Evolutionary conservation across 2,113 vertebrate species (phyloP).

Genomic region (Turdus rufiventris): DNA sequence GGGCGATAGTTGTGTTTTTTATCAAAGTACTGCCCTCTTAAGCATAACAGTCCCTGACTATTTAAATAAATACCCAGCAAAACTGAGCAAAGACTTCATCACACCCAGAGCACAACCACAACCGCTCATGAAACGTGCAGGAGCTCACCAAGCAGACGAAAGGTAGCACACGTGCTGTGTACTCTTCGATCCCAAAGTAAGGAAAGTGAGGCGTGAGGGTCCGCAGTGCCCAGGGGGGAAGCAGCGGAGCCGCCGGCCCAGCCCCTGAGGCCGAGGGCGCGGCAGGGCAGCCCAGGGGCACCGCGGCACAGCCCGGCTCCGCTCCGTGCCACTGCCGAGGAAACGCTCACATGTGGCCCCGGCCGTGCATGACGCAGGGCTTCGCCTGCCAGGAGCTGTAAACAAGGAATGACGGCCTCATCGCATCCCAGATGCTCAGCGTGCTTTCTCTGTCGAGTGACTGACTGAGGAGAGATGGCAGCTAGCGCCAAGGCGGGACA

Average conservation of each 20-base stretch:
- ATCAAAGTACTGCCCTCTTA: neutral
- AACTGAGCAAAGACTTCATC: neutral
- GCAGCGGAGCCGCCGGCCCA: accelerated
- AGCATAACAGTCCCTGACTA: neutral
- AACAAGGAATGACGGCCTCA: slow-evolving; percentile 42
- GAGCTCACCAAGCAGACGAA: neutral
- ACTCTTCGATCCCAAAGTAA: neutral
- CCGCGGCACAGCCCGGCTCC: neutral
- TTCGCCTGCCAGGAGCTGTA: slow-evolving; percentile 49
- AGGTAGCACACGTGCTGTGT: too few relatives aligned
- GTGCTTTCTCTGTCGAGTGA: neutral
- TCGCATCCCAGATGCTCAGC: slow-evolving; percentile 34
- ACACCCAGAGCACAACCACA: neutral
- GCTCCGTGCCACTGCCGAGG: neutral
- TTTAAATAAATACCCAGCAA: neutral
- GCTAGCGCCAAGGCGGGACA: accelerated
- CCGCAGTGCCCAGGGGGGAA: neutral
- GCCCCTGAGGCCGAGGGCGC: accelerated
- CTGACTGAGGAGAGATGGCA: neutral
- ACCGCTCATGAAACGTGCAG: accelerated
- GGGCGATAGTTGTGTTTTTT: neutral
- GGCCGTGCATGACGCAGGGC: neutral
- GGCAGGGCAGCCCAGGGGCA: neutral
- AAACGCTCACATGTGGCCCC: neutral
- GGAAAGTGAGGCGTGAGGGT: accelerated